These are phyloP conservation scores for Tachysurus vachellii DNA, from an alignment of 2,113 vertebrate genomes.

Conservation along the genomic window DNA sequence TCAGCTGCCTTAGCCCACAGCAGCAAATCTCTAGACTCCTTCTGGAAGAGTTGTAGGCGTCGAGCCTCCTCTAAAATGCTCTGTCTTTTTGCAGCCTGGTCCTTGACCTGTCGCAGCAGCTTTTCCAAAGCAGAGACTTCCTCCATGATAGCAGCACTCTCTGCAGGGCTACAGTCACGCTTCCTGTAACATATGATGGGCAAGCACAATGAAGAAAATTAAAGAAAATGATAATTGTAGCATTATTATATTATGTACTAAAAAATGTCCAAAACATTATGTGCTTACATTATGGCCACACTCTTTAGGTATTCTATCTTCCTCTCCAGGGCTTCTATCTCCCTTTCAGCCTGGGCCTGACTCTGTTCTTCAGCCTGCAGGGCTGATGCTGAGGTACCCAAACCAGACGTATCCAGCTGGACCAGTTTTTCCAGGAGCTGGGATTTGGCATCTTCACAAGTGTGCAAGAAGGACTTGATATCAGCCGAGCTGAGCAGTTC, in stretches of 20 bases:
- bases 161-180: constrained; percentile 76
- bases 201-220: background rate
- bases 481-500: constrained; percentile 77
- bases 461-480: constrained; percentile 76
- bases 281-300: constrained; percentile 75
- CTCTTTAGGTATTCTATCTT: constrained; percentile 79
- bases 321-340: constrained; percentile 76
- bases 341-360: constrained; percentile 69
- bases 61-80: constrained; percentile 61
- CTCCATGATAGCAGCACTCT: constrained; percentile 75
- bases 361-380: constrained; percentile 64
- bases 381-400: constrained; percentile 60
- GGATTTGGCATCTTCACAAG: constrained; percentile 71
- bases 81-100: constrained; percentile 59
- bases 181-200: constrained; percentile 67
- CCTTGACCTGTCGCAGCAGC: constrained; percentile 71
- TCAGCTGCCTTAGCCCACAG: constrained; percentile 68
- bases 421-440: constrained; percentile 73
- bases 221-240: background rate
- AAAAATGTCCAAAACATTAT: background rate
- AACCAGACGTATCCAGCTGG: constrained; percentile 64
- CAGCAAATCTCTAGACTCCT: constrained; percentile 71
- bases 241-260: background rate
- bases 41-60: constrained; percentile 72
- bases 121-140: constrained; percentile 77